phyloP scores from a whole-genome alignment of 2,888 invertebrate genomes.

The Nasonovia ribisnigri region DNA sequence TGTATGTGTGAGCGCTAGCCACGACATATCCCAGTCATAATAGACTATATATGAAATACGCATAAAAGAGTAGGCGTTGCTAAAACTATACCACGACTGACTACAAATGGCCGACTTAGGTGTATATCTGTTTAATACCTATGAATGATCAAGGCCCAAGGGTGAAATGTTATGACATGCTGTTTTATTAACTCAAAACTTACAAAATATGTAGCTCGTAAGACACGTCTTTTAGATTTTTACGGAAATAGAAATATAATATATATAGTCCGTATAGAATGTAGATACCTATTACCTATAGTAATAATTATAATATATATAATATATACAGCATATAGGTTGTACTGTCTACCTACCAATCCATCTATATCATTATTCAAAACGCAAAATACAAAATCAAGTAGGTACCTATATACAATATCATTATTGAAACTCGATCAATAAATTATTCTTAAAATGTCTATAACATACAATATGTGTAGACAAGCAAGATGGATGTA shows the following conservation, averaged over 20 bases:
- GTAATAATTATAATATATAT: too few species aligned
- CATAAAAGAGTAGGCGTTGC: conserved; percentile 30
- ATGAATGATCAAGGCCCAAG: background rate
- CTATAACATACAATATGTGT: background rate
- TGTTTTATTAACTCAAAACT: background rate
- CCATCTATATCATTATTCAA: background rate
- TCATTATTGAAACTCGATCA: background rate
- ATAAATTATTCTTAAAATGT: background rate
- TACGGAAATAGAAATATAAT: background rate
- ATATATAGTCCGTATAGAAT: background rate
- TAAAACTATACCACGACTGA: conserved; percentile 23
- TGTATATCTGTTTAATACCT: background rate
- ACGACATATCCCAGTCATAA: conserved; percentile 48
- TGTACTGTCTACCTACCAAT: background rate
- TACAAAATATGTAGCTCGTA: background rate
- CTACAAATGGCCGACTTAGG: background rate
- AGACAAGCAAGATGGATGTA: background rate
- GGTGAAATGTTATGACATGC: background rate
- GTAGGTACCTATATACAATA: background rate
- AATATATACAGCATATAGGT: too few species aligned
- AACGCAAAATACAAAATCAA: background rate
- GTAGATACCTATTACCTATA: too few species aligned
- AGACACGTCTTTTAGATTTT: background rate
- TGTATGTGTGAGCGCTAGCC: background rate
- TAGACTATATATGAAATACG: conserved; percentile 39